Evolutionary conservation across 2,797 vertebrate genomes (phyloP).

Genomic region (Cygnus olor): DNA sequence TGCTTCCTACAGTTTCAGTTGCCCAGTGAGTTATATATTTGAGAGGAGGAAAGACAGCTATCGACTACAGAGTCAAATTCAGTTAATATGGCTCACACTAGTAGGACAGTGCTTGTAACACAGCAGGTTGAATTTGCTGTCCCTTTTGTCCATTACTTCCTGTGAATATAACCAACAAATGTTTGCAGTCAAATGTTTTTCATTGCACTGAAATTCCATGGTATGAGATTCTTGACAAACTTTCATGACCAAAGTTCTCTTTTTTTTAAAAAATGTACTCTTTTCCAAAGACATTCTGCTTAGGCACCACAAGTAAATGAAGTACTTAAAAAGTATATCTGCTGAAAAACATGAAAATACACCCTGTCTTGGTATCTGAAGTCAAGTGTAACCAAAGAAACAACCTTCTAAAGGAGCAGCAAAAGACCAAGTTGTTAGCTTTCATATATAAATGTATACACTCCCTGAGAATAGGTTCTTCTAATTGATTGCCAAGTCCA

Average conservation of each 20-base stretch:
- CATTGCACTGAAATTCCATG: neutral
- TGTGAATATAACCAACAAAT: neutral
- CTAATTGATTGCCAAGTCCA: conserved; percentile 19
- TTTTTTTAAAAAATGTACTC: neutral
- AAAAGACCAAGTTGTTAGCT: neutral
- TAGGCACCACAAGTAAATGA: neutral
- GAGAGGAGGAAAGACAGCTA: neutral
- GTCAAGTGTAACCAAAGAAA: neutral
- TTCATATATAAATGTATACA: neutral
- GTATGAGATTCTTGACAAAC: neutral
- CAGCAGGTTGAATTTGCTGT: conserved; percentile 44
- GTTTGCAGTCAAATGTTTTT: conserved; percentile 21
- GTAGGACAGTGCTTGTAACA: conserved; percentile 18
- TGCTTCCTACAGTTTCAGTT: conserved; percentile 3
- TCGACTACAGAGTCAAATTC: neutral
- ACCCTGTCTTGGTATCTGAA: neutral
- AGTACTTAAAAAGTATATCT: neutral
- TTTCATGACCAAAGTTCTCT: neutral
- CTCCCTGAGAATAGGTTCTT: neutral
- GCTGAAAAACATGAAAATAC: neutral
- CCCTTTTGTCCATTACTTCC: neutral
- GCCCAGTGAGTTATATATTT: neutral
- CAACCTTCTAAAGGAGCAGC: neutral
- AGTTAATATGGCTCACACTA: conserved; percentile 24
- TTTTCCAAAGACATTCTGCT: neutral